Conservation (phyloP, 2,113 vertebrate genomes). For the Melanerpes formicivorus region DNA sequence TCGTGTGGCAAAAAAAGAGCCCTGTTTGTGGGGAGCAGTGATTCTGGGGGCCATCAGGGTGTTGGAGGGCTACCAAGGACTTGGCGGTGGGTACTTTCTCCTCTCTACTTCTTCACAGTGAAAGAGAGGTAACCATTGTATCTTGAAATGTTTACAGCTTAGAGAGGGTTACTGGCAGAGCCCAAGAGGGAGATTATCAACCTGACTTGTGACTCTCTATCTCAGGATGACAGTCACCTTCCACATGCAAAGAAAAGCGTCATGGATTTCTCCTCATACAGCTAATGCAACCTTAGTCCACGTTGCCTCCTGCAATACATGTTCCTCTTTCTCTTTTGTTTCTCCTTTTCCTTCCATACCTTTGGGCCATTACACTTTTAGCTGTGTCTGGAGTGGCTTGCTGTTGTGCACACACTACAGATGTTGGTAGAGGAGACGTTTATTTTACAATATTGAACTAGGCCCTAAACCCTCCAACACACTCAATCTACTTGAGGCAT, state of each 20-base stretch:
- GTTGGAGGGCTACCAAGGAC: neutral
- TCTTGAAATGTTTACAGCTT: neutral
- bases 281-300: neutral
- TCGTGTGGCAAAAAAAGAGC: neutral
- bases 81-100: neutral
- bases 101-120: neutral
- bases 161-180: neutral
- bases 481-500: neutral
- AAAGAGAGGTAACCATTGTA: neutral
- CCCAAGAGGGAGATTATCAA: neutral
- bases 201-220: neutral
- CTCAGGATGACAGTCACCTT: neutral
- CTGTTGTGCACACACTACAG: neutral
- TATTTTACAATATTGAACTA: neutral
- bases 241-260: neutral
- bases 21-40: neutral
- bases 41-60: fast-evolving
- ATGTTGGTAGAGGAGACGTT: neutral
- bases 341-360: neutral
- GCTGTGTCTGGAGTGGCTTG: neutral
- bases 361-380: neutral
- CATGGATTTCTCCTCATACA: neutral
- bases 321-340: neutral
- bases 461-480: neutral
- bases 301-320: neutral